A percentile compares a stretch with the other conserved stretches of the same genome.
phyloP scores from a whole-genome alignment of 2,888 invertebrate species.

The Altica lythri region DNA sequence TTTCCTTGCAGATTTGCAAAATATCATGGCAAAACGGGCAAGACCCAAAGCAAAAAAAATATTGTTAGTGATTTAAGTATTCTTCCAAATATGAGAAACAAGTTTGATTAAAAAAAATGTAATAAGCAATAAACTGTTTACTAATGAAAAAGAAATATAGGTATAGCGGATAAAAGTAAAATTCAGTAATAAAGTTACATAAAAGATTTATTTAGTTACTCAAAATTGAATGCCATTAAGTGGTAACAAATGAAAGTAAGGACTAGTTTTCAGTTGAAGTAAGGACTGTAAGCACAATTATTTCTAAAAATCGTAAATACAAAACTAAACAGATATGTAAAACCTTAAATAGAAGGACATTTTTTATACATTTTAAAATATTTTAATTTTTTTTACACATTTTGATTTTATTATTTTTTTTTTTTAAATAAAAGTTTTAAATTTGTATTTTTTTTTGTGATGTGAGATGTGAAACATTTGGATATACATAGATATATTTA shows the following conservation, averaged over 20 bases:
- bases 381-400: constrained; percentile 5
- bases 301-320: neutral
- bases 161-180: too few relatives aligned
- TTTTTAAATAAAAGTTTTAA: neutral
- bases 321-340: constrained; percentile 6
- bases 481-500: constrained; percentile 4
- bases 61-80: too few relatives aligned
- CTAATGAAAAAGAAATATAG: too few relatives aligned
- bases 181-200: too few relatives aligned
- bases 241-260: constrained; percentile 38
- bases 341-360: constrained; percentile 11
- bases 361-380: neutral
- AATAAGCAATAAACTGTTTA: too few relatives aligned
- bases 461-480: constrained; percentile 2
- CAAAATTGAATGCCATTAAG: constrained; percentile 33
- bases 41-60: too few relatives aligned
- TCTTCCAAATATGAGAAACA: too few relatives aligned
- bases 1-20: too few relatives aligned
- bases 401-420: constrained; percentile 2
- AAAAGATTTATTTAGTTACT: constrained; percentile 30
- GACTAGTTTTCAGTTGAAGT: constrained; percentile 32
- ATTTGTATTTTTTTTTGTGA: constrained; percentile 10
- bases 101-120: too few relatives aligned
- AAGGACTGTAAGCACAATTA: constrained; percentile 20
- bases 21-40: too few relatives aligned